A percentile compares a stretch with the other conserved stretches of the same genome.
Conservation (phyloP, 2,113 vertebrate species). For the Oxygymnocypris stewartii region DNA sequence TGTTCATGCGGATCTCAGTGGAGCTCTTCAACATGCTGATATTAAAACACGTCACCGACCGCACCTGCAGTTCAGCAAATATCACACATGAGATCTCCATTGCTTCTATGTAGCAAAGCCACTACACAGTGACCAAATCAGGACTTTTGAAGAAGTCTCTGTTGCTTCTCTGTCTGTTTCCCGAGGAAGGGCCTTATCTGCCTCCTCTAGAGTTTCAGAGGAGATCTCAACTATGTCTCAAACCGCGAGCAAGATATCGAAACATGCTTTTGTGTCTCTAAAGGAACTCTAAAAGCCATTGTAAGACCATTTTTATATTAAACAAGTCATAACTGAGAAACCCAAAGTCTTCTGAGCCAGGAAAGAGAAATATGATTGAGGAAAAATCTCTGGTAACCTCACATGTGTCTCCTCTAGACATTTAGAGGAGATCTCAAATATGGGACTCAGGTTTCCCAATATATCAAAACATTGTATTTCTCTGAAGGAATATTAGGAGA, state of each 20-base stretch:
- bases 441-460: too few relatives aligned
- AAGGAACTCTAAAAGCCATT: neutral
- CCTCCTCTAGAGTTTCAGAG: neutral
- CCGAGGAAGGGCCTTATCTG: neutral
- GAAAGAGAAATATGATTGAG: too few relatives aligned
- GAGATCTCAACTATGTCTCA: neutral
- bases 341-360: too few relatives aligned
- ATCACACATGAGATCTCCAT: neutral
- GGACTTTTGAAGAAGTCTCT: neutral
- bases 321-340: neutral
- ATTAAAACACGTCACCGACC: neutral
- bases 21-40: neutral
- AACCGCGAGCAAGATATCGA: neutral
- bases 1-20: neutral
- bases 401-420: too few relatives aligned
- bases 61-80: neutral
- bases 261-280: neutral
- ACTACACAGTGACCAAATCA: neutral
- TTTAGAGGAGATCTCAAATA: too few relatives aligned
- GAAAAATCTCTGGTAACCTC: too few relatives aligned
- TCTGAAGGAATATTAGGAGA: too few relatives aligned
- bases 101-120: neutral
- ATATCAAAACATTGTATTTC: too few relatives aligned
- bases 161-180: neutral
- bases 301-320: neutral